Evolutionary conservation across 1,140 invertebrate species (phyloP), one percentile per base, ranked within the genome.

Genomic region (Contarinia nasturtii): DNA sequence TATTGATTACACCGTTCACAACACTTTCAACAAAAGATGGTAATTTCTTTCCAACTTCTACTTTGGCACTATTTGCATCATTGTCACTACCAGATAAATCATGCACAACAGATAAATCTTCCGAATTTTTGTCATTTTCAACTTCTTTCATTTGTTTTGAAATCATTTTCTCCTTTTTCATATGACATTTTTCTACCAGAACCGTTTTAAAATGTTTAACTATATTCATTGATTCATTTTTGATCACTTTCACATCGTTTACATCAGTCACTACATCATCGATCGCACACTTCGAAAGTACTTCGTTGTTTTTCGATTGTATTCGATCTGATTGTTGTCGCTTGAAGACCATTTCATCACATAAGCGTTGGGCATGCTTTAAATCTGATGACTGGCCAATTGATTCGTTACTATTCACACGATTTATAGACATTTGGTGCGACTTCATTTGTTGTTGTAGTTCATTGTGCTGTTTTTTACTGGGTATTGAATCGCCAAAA

Each of bases 401-500:
- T 12, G n/a, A 19, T 8, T 12, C 22, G 20, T 33, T 22, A 22
- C 2, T 33, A 45, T 33, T 33, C 12, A 22, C 17, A 11, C 27
- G 27, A n/a, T 15, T 45, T 33, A 8, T 8, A 22, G n/a, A 27
- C 12, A n/a, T n/a, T 37, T 46, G 45, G 15, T 38, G 12, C 36
- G 36, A 3, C 12, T n/a, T 38, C 12, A n/a, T 38, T 17, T n/a
- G 17, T 17, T n/a, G 14, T 38, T 38, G 14, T 4, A n/a, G 36
- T 14, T 14, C 2, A 38, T 38, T n/a, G 12, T 14, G 22, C 27
- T 44, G 10, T 7, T 33, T 22, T 33, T 44, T 44, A 44, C 22
- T 58, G 20, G 70, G 68, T 36, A 74, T 72, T 1, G 74, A 74
- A 56, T 79, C 76, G 5, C 77, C 76, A 49, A 79, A 80, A 55